phyloP scores from a whole-genome alignment of 2,888 invertebrate genomes.

The Taenaris catops region DNA sequence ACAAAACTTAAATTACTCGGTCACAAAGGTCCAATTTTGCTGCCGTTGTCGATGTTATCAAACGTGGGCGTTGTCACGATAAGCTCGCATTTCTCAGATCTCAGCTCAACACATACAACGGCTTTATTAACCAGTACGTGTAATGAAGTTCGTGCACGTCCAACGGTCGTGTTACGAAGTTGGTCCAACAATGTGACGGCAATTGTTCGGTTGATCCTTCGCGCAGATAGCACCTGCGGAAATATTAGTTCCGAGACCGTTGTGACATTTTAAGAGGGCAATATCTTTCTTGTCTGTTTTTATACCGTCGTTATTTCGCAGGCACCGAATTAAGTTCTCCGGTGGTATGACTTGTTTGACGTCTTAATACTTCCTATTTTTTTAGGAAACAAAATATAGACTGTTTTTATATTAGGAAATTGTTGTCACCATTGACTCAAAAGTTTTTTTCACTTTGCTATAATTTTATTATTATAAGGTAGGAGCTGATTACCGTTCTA shows the following conservation, averaged over 20 bases:
- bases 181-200: conserved; percentile 32
- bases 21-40: conserved; percentile 24
- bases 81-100: conserved; percentile 44
- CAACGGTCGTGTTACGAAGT: conserved; percentile 34
- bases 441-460: no score
- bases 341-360: no score
- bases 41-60: conserved; percentile 48
- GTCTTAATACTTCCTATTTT: no score
- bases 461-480: no score
- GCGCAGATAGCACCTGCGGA: conserved; percentile 38
- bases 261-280: conserved; percentile 36
- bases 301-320: conserved; percentile 3
- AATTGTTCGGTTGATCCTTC: conserved; percentile 34
- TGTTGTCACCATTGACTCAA: no score
- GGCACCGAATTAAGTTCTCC: no score
- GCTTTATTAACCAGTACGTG: conserved; percentile 21
- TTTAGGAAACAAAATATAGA: no score
- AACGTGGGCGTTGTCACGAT: conserved; percentile 58
- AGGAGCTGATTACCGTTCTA: no score
- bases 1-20: conserved; percentile 18
- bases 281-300: conserved; percentile 30
- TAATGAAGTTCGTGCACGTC: conserved; percentile 45
- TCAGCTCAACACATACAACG: conserved; percentile 25
- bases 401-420: no score
- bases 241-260: conserved; percentile 35